These are phyloP conservation scores for Napeogenes sylphis DNA, from an alignment of 2,888 invertebrate species.

Conservation along the genomic window DNA sequence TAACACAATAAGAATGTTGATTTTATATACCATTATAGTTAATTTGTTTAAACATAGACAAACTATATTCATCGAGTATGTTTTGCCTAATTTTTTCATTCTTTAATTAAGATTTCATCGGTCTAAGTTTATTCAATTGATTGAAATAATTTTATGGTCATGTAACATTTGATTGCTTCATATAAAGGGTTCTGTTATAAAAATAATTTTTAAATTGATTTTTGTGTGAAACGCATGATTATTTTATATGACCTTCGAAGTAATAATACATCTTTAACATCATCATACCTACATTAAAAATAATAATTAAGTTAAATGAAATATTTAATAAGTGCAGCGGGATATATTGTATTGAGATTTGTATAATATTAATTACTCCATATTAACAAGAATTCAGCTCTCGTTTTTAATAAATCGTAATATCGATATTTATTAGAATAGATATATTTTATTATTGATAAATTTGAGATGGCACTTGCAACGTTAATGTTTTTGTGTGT, in stretches of 20 bases:
- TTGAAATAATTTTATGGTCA: not conserved
- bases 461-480: constrained; percentile 25
- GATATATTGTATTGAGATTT: not conserved
- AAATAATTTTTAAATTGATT: not conserved
- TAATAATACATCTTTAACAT: too few species aligned
- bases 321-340: not conserved
- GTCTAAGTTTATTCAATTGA: not conserved
- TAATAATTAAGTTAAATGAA: not conserved
- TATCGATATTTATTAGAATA: constrained; percentile 2
- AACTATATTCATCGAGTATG: constrained; percentile 5
- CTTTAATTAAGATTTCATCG: not conserved
- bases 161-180: not conserved
- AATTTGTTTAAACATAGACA: not conserved
- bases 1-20: not conserved
- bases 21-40: not conserved
- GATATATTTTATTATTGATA: constrained; percentile 1
- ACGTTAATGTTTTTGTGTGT: constrained; percentile 17
- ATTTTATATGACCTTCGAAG: not conserved
- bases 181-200: not conserved
- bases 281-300: too few species aligned
- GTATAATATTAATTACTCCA: not conserved
- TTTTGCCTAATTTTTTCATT: constrained; percentile 2
- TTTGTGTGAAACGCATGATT: not conserved
- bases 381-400: constrained; percentile 3
- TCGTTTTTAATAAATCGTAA: not conserved